phyloP scores from a whole-genome alignment of 2,113 vertebrate species.

The Mesitornis unicolor region DNA sequence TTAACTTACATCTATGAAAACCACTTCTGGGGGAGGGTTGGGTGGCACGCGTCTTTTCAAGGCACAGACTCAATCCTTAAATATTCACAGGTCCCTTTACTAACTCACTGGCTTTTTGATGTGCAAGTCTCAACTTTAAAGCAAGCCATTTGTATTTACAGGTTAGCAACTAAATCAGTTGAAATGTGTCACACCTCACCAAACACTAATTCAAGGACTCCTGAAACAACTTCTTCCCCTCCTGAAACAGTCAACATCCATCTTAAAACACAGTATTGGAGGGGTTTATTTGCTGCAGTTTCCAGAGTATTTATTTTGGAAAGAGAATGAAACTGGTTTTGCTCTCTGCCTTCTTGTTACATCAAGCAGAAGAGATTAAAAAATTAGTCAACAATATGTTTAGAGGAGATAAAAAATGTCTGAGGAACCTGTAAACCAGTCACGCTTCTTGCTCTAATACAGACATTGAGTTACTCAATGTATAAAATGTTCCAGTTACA shows the following conservation, averaged over 20 bases:
- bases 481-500: neutral
- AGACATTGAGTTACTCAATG: neutral
- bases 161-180: neutral
- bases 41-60: neutral
- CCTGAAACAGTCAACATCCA: neutral
- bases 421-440: neutral
- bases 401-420: neutral
- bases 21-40: too few relatives aligned
- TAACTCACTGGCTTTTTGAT: neutral
- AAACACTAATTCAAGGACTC: neutral
- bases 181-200: neutral
- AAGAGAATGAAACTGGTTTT: neutral
- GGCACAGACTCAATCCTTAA: neutral
- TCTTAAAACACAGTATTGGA: neutral
- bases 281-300: neutral
- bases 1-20: neutral
- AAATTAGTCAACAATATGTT: neutral
- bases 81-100: neutral
- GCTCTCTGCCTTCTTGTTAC: neutral
- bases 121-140: neutral
- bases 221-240: neutral
- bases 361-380: neutral
- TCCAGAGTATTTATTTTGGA: neutral
- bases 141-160: neutral
- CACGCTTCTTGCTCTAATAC: neutral